Percentiles rank a stretch among this genome's conserved stretches.
These are phyloP conservation scores for Trinorchestia longiramus DNA, from an alignment of 1,140 invertebrate species.

Conservation along the genomic window DNA sequence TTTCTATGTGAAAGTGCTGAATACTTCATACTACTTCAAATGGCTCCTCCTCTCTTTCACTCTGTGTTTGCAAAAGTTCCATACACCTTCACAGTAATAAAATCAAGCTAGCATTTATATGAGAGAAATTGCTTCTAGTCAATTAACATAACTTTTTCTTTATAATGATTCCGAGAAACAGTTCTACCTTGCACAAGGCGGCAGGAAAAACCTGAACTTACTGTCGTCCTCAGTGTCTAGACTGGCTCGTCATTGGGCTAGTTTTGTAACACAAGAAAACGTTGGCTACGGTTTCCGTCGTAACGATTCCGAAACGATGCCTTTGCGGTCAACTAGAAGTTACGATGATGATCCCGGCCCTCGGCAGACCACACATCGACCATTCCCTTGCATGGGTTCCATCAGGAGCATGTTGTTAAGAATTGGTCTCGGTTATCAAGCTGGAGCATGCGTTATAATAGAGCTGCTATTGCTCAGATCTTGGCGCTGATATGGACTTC, in stretches of 20 bases:
- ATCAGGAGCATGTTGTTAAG: conserved; percentile 55
- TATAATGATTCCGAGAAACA: conserved; percentile 37
- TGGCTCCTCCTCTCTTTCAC: background rate
- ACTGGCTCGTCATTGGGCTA: background rate
- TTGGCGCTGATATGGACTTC: conserved; percentile 26
- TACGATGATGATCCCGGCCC: conserved; percentile 2
- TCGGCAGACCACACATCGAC: conserved; percentile 47
- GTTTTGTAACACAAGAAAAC: too few species aligned
- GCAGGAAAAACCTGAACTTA: background rate
- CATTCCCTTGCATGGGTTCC: conserved; percentile 41
- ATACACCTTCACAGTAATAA: conserved; percentile 24
- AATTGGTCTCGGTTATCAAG: conserved; percentile 52
- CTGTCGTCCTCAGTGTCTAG: background rate
- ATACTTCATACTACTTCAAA: background rate
- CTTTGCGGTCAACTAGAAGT: background rate
- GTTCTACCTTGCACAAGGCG: background rate
- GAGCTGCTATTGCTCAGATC: conserved; percentile 52
- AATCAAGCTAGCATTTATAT: background rate
- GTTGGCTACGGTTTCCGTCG: background rate
- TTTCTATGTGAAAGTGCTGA: background rate
- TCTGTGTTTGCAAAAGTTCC: background rate
- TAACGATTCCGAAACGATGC: background rate
- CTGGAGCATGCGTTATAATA: conserved; percentile 52
- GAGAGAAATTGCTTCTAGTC: conserved; percentile 31
- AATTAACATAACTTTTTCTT: conserved; percentile 45